phyloP scores from a whole-genome alignment of 2,888 invertebrate species.

The Pammene aurita region DNA sequence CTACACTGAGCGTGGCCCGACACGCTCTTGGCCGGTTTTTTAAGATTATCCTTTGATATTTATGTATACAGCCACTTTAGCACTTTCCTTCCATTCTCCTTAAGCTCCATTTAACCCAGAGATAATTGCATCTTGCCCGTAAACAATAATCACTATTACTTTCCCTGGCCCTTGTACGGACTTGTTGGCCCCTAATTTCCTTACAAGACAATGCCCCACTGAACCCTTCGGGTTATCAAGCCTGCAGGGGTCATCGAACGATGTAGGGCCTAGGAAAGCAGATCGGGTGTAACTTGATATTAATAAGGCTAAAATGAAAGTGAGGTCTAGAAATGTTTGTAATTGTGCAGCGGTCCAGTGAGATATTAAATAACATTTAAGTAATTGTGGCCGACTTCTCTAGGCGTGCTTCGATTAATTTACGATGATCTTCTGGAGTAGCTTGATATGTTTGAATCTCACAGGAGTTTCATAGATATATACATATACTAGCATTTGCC shows the following conservation, averaged over 20 bases:
- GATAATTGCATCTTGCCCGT: constrained; percentile 45
- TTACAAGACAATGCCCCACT: constrained; percentile 67
- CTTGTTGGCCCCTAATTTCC: constrained; percentile 59
- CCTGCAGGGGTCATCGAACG: constrained; percentile 63
- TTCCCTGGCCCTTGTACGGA: constrained; percentile 67
- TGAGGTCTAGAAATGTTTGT: background rate
- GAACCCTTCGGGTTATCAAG: constrained; percentile 58
- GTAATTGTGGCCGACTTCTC: too few species aligned
- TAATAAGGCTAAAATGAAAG: constrained; percentile 6
- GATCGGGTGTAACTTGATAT: constrained; percentile 17
- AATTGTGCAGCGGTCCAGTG: background rate
- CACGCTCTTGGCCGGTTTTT: too few species aligned
- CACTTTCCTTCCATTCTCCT: constrained; percentile 17
- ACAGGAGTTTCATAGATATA: too few species aligned
- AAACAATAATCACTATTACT: constrained; percentile 58
- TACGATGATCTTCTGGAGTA: too few species aligned
- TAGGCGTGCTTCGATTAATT: too few species aligned
- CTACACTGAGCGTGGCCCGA: too few species aligned
- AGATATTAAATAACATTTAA: background rate
- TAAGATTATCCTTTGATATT: constrained; percentile 19
- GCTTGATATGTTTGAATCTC: too few species aligned
- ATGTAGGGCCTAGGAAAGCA: constrained; percentile 34
- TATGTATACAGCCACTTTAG: background rate
- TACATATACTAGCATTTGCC: too few species aligned
- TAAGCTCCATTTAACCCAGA: constrained; percentile 14